These are phyloP conservation scores for Anabacerthia variegaticeps DNA, from an alignment of 2,797 vertebrate genomes.

Conservation along the genomic window DNA sequence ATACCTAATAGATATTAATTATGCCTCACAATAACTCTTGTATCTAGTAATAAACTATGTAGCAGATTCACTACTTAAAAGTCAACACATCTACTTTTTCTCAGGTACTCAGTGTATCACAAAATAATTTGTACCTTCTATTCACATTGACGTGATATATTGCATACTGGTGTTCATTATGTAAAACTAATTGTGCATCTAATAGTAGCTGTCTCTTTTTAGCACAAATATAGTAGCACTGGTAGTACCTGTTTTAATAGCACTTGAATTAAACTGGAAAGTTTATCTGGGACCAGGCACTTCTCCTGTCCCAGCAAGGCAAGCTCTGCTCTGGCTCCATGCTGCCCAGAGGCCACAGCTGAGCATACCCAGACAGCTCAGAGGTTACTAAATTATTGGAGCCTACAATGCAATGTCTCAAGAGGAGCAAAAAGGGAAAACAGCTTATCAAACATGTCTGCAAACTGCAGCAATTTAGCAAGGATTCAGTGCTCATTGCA, in stretches of 20 bases:
- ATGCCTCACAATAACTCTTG: background rate
- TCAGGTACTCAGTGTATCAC: background rate
- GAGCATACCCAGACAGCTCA: accelerated
- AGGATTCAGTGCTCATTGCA: accelerated
- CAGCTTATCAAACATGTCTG: background rate
- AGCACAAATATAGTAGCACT: background rate
- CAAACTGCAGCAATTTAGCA: background rate
- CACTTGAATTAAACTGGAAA: background rate
- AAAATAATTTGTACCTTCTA: background rate
- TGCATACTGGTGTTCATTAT: background rate
- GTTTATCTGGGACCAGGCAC: accelerated
- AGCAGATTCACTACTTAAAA: background rate
- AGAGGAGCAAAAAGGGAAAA: background rate
- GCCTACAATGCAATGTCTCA: background rate
- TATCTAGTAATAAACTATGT: background rate
- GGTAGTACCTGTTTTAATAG: background rate
- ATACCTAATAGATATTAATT: background rate
- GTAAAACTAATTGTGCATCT: background rate
- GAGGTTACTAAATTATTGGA: background rate
- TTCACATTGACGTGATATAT: background rate
- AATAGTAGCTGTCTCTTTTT: background rate
- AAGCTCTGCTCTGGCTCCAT: background rate
- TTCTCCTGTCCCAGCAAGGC: background rate
- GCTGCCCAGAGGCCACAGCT: background rate
- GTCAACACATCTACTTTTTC: background rate